Evolutionary conservation across 2,888 invertebrate species (phyloP).

Genomic region (Empis stercorea): DNA sequence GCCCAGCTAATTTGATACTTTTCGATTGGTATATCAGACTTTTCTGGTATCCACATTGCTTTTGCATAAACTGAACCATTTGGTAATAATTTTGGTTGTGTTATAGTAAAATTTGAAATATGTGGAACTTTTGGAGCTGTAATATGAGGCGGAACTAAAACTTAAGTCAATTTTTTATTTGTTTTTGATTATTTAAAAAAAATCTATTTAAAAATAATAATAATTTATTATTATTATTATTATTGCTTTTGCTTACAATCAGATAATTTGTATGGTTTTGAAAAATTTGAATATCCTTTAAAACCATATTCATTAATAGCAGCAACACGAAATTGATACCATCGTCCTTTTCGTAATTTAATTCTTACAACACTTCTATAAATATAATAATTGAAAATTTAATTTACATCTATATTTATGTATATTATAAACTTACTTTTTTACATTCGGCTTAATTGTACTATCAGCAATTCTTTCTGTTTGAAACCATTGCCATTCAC

Average conservation of each 20-base stretch:
- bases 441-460: constrained; percentile 12
- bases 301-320: constrained; percentile 60
- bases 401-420: neutral
- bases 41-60: constrained; percentile 55
- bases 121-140: constrained; percentile 32
- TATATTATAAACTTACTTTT: constrained; percentile 9
- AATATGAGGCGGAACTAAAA: constrained; percentile 11
- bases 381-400: neutral
- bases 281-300: constrained; percentile 53
- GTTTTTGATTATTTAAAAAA: constrained; percentile 1
- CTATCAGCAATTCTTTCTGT: constrained; percentile 27
- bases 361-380: constrained; percentile 29
- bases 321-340: constrained; percentile 70
- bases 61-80: constrained; percentile 43
- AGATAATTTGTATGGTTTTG: constrained; percentile 42
- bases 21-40: constrained; percentile 56
- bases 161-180: constrained; percentile 6
- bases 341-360: constrained; percentile 47
- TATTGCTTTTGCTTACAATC: constrained; percentile 29
- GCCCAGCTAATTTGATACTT: constrained; percentile 67
- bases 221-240: no score
- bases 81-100: constrained; percentile 11
- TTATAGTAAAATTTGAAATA: constrained; percentile 26
- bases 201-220: no score
- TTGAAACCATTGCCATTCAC: constrained; percentile 44